phyloP scores from a whole-genome alignment of 2,888 invertebrate species.

The Xestia c-nigrum region DNA sequence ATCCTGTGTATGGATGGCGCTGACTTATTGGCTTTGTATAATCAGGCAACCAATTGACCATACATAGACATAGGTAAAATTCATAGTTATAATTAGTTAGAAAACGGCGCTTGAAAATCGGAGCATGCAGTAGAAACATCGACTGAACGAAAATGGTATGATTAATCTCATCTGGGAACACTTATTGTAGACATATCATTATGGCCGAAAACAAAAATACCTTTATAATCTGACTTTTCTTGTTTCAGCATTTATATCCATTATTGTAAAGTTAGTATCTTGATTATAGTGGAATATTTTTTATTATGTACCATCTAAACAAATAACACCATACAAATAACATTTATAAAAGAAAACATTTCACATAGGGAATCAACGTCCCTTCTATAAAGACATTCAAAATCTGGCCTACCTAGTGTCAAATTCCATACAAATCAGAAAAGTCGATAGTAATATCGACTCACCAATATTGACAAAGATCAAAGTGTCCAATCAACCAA shows the following conservation, averaged over 20 bases:
- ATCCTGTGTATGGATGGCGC: background rate
- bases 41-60: background rate
- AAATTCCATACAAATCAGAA: background rate
- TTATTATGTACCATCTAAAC: background rate
- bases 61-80: background rate
- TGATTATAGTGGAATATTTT: background rate
- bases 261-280: background rate
- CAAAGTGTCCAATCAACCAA: slow-evolving; percentile 34
- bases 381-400: background rate
- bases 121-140: background rate
- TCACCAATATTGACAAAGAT: slow-evolving; percentile 10
- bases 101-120: no score
- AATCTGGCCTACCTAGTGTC: background rate
- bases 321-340: background rate
- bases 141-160: background rate
- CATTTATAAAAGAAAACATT: background rate
- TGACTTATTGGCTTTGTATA: background rate
- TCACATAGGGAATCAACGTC: background rate
- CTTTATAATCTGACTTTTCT: background rate
- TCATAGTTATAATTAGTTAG: background rate
- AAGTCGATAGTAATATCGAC: background rate
- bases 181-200: background rate
- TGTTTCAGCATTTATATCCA: no score
- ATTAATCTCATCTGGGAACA: background rate
- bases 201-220: no score